Evolutionary conservation across 2,888 invertebrate species (phyloP).

Genomic region (Oscheius onirici): DNA sequence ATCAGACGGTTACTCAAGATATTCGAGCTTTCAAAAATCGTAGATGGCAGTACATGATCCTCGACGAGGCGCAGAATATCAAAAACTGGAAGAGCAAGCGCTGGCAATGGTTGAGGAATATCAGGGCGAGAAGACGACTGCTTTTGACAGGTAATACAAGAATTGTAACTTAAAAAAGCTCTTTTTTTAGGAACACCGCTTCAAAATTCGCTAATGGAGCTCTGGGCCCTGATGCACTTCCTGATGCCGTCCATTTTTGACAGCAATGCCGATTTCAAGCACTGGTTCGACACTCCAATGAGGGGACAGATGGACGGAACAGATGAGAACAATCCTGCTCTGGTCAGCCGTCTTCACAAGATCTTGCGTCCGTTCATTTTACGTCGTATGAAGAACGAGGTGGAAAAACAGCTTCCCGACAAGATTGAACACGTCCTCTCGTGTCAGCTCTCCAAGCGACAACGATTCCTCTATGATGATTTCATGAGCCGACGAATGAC

Average conservation of each 20-base stretch:
- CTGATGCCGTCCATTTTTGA: constrained; percentile 96
- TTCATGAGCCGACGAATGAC: constrained; percentile 97
- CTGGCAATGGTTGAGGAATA: constrained; percentile 95
- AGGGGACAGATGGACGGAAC: constrained; percentile 94
- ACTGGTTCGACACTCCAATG: constrained; percentile 96
- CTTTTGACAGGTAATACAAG: constrained; percentile 80
- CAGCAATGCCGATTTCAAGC: constrained; percentile 91
- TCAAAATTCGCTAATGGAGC: constrained; percentile 93
- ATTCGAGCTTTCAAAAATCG: constrained; percentile 95
- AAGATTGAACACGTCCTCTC: constrained; percentile 94
- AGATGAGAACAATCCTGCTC: constrained; percentile 87
- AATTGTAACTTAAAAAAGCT: neutral
- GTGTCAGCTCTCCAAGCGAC: constrained; percentile 92
- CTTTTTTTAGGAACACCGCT: constrained; percentile 79
- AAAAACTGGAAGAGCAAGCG: constrained; percentile 99
- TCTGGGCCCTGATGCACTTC: constrained; percentile 98
- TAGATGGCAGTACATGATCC: constrained; percentile 96
- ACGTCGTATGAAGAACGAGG: constrained; percentile 89
- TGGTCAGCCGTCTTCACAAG: constrained; percentile 89
- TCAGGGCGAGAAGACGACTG: constrained; percentile 88
- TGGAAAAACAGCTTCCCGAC: constrained; percentile 95
- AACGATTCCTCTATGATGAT: constrained; percentile 96
- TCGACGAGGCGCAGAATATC: constrained; percentile 87
- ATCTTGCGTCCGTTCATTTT: constrained; percentile 91
- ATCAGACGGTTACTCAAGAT: constrained; percentile 90